A percentile compares a stretch with the other conserved stretches of the same genome.
Conservation (phyloP, 2,113 vertebrate species). For the Alethe castanea region DNA sequence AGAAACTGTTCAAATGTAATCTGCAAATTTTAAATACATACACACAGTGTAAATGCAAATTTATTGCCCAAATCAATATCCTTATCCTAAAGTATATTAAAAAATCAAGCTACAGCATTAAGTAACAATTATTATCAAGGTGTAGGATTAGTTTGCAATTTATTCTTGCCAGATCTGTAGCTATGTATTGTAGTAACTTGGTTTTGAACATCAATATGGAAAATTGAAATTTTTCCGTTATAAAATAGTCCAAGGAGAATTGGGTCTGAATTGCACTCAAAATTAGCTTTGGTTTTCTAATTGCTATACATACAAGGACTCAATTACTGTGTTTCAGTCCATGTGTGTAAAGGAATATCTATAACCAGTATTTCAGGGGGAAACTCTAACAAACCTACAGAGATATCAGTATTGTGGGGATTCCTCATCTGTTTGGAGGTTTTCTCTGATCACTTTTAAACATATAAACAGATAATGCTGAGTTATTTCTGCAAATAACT, state of each 20-base stretch:
- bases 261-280: neutral
- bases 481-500: neutral
- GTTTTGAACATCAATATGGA: neutral
- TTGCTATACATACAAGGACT: neutral
- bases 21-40: neutral
- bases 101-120: neutral
- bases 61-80: neutral
- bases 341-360: neutral
- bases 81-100: neutral
- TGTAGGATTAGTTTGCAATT: neutral
- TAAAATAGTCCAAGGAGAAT: neutral
- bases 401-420: neutral
- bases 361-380: neutral
- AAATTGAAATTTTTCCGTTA: neutral
- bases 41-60: neutral
- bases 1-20: neutral
- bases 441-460: neutral
- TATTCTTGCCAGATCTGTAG: neutral
- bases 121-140: neutral
- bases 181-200: neutral
- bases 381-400: neutral
- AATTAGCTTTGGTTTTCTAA: neutral
- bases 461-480: neutral
- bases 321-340: neutral
- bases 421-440: neutral